Evolutionary conservation across 2,113 vertebrate species (phyloP), one percentile per base, ranked within the genome.

Genomic region (Nesoenas mayeri): DNA sequence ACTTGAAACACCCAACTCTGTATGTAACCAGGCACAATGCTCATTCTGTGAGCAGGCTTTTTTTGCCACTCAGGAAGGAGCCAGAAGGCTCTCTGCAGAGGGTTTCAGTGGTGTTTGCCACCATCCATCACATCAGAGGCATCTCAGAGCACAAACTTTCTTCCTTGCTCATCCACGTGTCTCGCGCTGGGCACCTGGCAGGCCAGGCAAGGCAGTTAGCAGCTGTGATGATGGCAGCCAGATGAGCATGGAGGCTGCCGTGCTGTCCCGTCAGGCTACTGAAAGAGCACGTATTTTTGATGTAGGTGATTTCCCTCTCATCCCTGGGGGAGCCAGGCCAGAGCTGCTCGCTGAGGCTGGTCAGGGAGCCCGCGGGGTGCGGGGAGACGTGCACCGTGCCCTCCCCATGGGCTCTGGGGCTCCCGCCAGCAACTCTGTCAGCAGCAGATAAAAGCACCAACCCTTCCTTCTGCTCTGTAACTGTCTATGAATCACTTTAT

Each of bases 401-500:
- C 32, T 50, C 57, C 44, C 28, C 5, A 1, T 5, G 0, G 31
- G 25, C 1, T 0, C 66, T 5, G 36, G 15, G 50, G 32, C 26
- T 94, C 51, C 53, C 40, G 1, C 50, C 21, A 12, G 34, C 69
- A 92, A 10, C 64, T 38, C 44, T 60, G 32, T 61, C 66, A 84
- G 74, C 34, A 58, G 79, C 28, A 85, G 91, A 61, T 60, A 48
- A 92, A 69, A 84, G 61, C 61, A 71, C 15, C 60, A 32, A 1
- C 62, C 77, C 62, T 17, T 84, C 86, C 25, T 94, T 87, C 91
- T 82, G 70, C 87, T 89, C 36, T 69, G 2, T 79, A 89, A 57
- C 51, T 1, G 1, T 65, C 77, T 92, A n/a, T 93, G 93, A 96
- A 96, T 95, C 65, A 92, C 81, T 96, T 90, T 79, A 83, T 94